phyloP scores from a whole-genome alignment of 2,797 vertebrate genomes.

The Bradypodion pumilum region DNA sequence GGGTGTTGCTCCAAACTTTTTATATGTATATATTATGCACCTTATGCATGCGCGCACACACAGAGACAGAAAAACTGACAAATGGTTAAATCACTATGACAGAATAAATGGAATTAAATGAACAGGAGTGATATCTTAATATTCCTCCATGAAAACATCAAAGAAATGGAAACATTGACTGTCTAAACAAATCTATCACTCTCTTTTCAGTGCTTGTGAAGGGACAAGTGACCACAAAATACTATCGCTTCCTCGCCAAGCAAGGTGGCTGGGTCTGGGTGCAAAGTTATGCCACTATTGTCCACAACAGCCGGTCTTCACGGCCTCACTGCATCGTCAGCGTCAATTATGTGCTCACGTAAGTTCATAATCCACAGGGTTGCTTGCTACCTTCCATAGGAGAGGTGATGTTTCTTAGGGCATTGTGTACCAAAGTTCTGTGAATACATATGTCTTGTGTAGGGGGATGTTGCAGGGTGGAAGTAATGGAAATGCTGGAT shows the following conservation, averaged over 20 bases:
- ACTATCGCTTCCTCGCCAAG: conserved; percentile 96
- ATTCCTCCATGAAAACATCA: not conserved
- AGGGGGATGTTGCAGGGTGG: not conserved
- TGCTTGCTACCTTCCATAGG: not conserved
- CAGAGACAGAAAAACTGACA: not conserved
- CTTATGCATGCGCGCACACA: not conserved
- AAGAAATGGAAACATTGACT: too few species aligned
- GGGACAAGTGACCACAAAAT: conserved; percentile 97
- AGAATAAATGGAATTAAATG: not conserved
- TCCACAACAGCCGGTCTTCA: conserved; percentile 97
- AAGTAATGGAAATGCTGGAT: not conserved
- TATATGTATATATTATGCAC: not conserved
- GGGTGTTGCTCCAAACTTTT: not conserved
- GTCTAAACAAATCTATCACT: not conserved
- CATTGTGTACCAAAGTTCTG: not conserved
- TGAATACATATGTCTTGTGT: not conserved
- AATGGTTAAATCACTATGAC: not conserved
- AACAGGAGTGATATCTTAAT: not conserved
- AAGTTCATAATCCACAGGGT: conserved; percentile 70
- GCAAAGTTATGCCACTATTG: conserved; percentile 96
- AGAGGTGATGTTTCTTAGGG: not conserved
- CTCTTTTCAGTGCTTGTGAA: conserved; percentile 89
- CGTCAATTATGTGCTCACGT: conserved; percentile 98
- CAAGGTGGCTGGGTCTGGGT: conserved; percentile 98
- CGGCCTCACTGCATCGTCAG: conserved; percentile 98